Percentiles rank a stretch among this genome's conserved stretches.
Conservation (phyloP, 2,113 vertebrate species). For the Plecotus auritus region DNA sequence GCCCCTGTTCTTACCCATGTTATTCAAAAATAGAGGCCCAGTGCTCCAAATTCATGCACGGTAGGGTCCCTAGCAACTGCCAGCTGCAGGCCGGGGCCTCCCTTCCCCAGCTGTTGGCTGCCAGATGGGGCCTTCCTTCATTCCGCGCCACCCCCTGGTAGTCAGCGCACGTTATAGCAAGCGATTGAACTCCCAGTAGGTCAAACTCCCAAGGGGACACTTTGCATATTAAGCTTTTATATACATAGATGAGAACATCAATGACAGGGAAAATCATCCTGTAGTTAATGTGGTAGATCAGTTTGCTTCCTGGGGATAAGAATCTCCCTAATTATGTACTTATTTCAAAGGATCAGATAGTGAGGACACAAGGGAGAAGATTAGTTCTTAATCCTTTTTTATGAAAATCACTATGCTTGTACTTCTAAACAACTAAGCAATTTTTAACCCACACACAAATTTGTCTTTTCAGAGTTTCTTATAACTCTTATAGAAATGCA, state of each 20-base stretch:
- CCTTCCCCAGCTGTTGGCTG: too few species aligned
- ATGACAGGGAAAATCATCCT: not conserved
- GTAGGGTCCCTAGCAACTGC: too few species aligned
- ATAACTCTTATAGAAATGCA: conserved; percentile 39
- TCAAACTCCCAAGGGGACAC: too few species aligned
- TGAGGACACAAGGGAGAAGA: not conserved
- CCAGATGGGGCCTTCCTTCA: too few species aligned
- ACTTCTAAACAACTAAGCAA: conserved; percentile 51
- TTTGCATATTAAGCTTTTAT: too few species aligned
- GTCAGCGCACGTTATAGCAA: too few species aligned
- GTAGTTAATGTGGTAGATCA: not conserved
- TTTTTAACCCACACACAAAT: conserved; percentile 67
- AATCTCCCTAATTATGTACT: not conserved
- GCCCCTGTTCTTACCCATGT: not conserved
- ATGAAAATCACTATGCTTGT: not conserved
- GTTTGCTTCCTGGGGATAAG: not conserved
- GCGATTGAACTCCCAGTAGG: too few species aligned
- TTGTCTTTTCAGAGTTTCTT: conserved; percentile 53
- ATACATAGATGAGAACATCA: not conserved
- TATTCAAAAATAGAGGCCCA: not conserved
- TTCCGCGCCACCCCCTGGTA: too few species aligned
- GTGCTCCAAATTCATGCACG: too few species aligned
- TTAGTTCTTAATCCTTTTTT: conserved; percentile 15
- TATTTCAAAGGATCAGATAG: not conserved
- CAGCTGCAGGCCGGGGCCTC: too few species aligned